These are phyloP conservation scores for Lordiphosa collinella DNA, from an alignment of 1,140 invertebrate species.

Conservation along the genomic window DNA sequence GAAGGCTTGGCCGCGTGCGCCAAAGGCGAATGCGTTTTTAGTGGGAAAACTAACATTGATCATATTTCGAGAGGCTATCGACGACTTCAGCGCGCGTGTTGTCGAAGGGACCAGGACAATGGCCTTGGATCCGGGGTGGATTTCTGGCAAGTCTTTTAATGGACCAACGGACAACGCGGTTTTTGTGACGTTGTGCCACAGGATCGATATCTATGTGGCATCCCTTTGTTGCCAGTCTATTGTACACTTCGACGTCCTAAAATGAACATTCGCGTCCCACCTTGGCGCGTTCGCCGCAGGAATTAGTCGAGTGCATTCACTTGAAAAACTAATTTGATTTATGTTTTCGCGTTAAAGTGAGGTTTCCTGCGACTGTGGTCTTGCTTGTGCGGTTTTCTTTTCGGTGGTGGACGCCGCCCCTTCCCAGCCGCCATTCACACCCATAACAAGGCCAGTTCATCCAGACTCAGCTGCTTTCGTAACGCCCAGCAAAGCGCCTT, in stretches of 20 bases:
- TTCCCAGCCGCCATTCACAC: conserved; percentile 49
- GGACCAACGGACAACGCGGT: conserved; percentile 58
- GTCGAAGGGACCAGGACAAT: conserved; percentile 6
- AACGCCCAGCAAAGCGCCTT: conserved; percentile 54
- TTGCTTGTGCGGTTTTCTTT: conserved; percentile 1
- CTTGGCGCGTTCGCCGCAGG: conserved; percentile 48
- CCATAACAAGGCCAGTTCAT: conserved; percentile 38
- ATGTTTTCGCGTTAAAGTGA: conserved; percentile 61
- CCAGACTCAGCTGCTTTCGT: conserved; percentile 39
- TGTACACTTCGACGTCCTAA: conserved; percentile 21
- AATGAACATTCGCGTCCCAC: conserved; percentile 41
- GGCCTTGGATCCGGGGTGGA: conserved; percentile 33
- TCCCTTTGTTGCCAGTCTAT: conserved; percentile 33
- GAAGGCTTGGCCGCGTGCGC: conserved; percentile 41
- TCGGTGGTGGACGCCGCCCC: conserved; percentile 1
- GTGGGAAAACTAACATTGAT: conserved; percentile 49
- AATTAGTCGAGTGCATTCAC: conserved; percentile 76
- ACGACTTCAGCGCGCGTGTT: conserved; percentile 36
- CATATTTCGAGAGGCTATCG: conserved; percentile 10
- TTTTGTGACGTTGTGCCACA: conserved; percentile 63
- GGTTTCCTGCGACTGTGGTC: conserved; percentile 30
- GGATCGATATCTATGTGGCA: conserved; percentile 54
- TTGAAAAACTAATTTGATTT: conserved; percentile 77
- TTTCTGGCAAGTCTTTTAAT: conserved; percentile 53
- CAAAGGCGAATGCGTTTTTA: conserved; percentile 36